Evolutionary conservation across 2,797 vertebrate species (phyloP).

Genomic region (Tangara arthus): DNA sequence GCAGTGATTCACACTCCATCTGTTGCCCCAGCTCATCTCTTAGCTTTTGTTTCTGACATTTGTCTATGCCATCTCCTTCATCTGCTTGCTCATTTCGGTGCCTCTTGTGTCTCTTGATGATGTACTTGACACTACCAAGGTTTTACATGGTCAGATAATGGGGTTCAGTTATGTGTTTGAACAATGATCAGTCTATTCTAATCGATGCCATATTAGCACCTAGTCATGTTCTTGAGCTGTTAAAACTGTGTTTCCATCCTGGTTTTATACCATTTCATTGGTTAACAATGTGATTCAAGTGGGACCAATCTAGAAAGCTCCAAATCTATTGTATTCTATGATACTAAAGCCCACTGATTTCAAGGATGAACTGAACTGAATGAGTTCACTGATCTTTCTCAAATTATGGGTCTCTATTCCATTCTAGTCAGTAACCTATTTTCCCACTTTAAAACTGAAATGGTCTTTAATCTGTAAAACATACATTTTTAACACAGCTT

Average conservation of each 20-base stretch:
- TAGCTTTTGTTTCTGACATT: constrained; percentile 24
- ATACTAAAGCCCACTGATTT: not conserved
- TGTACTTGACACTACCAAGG: not conserved
- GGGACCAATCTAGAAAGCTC: not conserved
- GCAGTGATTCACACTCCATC: constrained; percentile 14
- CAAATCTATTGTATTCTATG: not conserved
- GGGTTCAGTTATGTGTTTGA: not conserved
- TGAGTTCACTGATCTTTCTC: not conserved
- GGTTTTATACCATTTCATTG: not conserved
- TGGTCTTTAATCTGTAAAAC: not conserved
- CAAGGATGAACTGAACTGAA: constrained; percentile 24
- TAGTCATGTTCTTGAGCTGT: not conserved
- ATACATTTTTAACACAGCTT: not conserved
- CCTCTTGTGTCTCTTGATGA: not conserved
- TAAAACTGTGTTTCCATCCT: not conserved
- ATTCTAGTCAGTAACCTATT: constrained; percentile 9
- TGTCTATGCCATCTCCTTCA: not conserved
- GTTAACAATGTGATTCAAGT: not conserved
- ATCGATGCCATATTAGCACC: not conserved
- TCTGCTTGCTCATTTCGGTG: constrained; percentile 38
- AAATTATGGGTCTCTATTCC: not conserved
- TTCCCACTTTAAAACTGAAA: not conserved
- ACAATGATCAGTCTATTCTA: not conserved
- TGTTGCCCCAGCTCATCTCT: constrained; percentile 25
- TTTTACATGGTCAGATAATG: not conserved